These are phyloP conservation scores for Odontomyia ornata DNA, from an alignment of 2,888 invertebrate species.

Conservation along the genomic window DNA sequence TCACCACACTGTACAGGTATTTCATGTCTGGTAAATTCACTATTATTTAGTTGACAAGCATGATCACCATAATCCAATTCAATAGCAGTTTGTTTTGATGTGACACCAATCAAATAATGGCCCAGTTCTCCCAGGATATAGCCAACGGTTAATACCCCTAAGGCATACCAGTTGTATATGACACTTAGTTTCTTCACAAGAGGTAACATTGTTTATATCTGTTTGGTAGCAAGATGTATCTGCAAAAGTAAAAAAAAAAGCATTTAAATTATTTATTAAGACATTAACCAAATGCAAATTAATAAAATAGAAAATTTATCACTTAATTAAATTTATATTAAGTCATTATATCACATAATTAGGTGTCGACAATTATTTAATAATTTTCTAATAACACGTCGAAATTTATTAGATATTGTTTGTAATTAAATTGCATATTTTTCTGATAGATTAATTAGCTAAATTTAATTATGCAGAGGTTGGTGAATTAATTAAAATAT, in stretches of 20 bases:
- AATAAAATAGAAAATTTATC: not conserved
- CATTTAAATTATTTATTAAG: no score
- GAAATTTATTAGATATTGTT: no score
- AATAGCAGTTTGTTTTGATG: slow-evolving; percentile 85
- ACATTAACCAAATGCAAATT: not conserved
- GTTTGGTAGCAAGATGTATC: slow-evolving; percentile 13
- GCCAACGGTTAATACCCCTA: slow-evolving; percentile 81
- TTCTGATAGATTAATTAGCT: no score
- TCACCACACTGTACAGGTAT: slow-evolving; percentile 69
- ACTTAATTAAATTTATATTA: not conserved
- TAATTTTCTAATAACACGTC: no score
- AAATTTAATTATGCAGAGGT: no score
- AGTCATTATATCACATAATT: no score
- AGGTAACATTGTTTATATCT: slow-evolving; percentile 46
- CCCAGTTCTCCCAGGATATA: slow-evolving; percentile 88
- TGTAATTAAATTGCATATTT: no score
- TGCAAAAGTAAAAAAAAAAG: slow-evolving; percentile 28
- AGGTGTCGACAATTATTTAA: no score
- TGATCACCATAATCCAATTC: slow-evolving; percentile 89
- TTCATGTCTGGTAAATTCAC: slow-evolving; percentile 66
- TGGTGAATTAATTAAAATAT: no score
- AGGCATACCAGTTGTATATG: slow-evolving; percentile 81
- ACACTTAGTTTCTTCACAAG: slow-evolving; percentile 69
- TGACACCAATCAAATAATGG: slow-evolving; percentile 88
- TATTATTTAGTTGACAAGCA: slow-evolving; percentile 80